Evolutionary conservation across 1,140 invertebrate species (phyloP).

Genomic region (Drosophila virilis): DNA sequence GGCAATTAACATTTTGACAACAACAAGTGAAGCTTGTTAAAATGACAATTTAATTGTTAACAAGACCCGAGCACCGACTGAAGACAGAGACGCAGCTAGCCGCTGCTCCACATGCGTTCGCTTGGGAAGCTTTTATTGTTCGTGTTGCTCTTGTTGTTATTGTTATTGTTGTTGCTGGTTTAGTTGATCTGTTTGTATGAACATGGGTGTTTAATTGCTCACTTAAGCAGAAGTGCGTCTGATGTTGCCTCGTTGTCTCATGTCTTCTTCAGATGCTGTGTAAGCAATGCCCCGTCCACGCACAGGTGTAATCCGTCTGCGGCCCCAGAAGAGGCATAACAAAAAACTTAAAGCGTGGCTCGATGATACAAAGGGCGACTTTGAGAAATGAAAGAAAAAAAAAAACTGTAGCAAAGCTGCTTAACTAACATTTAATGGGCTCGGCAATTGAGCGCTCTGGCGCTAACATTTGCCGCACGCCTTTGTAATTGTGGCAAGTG

Average conservation of each 20-base stretch:
- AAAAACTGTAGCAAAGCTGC: conserved; percentile 64
- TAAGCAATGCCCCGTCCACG: conserved; percentile 19
- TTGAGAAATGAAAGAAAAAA: background rate
- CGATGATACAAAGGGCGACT: conserved; percentile 20
- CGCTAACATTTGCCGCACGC: conserved; percentile 68
- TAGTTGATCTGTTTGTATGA: conserved; percentile 48
- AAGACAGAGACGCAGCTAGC: conserved; percentile 28
- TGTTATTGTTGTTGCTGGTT: conserved; percentile 19
- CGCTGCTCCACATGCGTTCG: conserved; percentile 74
- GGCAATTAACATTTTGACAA: conserved; percentile 81
- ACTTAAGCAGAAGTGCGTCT: conserved; percentile 80
- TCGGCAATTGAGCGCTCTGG: conserved; percentile 44
- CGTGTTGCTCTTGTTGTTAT: conserved; percentile 39
- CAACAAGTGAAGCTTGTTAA: conserved; percentile 83
- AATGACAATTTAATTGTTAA: conserved; percentile 84
- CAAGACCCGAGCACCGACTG: conserved; percentile 65
- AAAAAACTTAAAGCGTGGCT: conserved; percentile 37
- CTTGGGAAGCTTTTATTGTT: conserved; percentile 75
- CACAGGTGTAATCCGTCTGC: conserved; percentile 67
- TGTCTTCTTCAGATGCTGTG: conserved; percentile 35
- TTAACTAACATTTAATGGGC: conserved; percentile 64
- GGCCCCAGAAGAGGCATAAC: conserved; percentile 24
- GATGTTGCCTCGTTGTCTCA: conserved; percentile 40
- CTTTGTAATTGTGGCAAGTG: conserved; percentile 53
- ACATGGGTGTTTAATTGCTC: conserved; percentile 83